Evolutionary conservation across 1,140 invertebrate species (phyloP).

Genomic region (Nasonia giraulti): DNA sequence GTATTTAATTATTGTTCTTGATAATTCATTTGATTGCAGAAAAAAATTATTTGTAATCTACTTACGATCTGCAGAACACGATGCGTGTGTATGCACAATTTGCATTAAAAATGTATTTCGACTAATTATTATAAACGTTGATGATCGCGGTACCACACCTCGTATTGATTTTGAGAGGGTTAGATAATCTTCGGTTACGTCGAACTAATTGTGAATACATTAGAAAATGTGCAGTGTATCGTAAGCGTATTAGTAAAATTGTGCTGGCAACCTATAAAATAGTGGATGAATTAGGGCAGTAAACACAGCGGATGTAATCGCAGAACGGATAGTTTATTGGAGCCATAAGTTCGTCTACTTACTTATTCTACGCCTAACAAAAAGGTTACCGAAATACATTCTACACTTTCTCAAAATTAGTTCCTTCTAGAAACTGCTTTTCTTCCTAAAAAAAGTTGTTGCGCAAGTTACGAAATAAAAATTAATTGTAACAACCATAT

Average conservation of each 20-base stretch:
- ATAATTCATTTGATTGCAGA: no score
- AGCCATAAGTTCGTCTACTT: background rate
- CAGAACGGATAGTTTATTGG: background rate
- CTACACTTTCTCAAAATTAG: constrained; percentile 5
- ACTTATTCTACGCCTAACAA: background rate
- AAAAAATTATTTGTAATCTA: no score
- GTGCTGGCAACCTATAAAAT: background rate
- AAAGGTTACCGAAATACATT: background rate
- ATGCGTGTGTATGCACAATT: no score
- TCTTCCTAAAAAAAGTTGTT: background rate
- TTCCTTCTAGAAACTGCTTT: background rate
- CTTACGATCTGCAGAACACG: no score
- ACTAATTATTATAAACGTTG: no score
- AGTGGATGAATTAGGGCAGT: background rate
- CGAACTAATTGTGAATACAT: background rate
- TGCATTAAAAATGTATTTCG: no score
- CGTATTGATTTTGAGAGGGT: background rate
- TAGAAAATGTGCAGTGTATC: background rate
- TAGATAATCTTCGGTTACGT: constrained; percentile 6
- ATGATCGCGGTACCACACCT: no score
- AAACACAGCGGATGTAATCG: background rate
- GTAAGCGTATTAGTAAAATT: background rate
- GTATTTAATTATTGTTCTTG: no score
- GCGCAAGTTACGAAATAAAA: constrained; percentile 6
- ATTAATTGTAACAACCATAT: background rate